Base-by-base conservation (phyloP, 2,113 vertebrate genomes). In the Gallinago undulata region DNA sequence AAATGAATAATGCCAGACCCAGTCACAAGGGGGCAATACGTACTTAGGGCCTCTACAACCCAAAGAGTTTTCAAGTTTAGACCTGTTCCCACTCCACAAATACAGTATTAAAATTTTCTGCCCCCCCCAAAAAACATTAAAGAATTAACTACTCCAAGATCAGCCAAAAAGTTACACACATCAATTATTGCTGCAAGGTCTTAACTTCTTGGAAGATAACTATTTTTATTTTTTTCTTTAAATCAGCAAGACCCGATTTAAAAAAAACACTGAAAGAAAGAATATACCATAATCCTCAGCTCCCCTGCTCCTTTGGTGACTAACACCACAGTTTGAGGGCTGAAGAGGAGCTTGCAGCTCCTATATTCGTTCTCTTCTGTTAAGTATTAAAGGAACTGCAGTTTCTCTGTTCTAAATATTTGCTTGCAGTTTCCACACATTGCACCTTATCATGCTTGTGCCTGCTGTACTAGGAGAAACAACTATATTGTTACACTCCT, bases 11-110 rank as follows among this genome's bases (percentile, higher is more conserved):
- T n/a, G 45, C 50, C 63, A 70, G 37, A 37, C 41, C 45, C 37
- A 2, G 93, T 74, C 95, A 95, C 95, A 89, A 84, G 93, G 43
- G 83, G 95, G 95, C 93, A 79, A 62, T 59, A 55, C 0, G 1
- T 17, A 66, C 76, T 77, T 23, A 80, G 21, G 60, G 83, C 45
- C 57, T 14, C 4, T 8, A 28, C 25, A 64, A 59, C 33, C n/a
- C 10, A 47, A 0, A 0, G 7, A 5, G 7, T 37, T 59, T 60
- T 80, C 25, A 53, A 64, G 53, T 14, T 59, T 1, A 78, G 39
- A 33, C 7, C 9, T 7, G 9, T 3, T 80, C 23, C 13, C 19
- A 41, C 66, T 23, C 22, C 24, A 24, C 31, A 48, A 75, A 88
- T 28, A 59, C 9, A 80, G 24, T 27, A 51, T 22, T 31, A 47